phyloP scores from a whole-genome alignment of 2,113 vertebrate genomes.

The Cromileptes altivelis region DNA sequence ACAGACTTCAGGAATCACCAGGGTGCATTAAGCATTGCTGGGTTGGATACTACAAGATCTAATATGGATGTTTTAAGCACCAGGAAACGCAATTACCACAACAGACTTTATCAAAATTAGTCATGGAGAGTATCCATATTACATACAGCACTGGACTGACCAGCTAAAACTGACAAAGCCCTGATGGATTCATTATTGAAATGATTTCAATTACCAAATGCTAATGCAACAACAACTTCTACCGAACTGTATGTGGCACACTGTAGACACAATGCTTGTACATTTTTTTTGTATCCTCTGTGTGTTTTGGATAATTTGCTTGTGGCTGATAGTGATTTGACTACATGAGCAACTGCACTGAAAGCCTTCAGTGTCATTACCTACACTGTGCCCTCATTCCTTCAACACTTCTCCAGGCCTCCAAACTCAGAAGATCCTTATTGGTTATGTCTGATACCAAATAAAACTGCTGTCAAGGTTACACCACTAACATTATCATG shows the following conservation, averaged over 20 bases:
- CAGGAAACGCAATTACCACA: background rate
- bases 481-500: constrained; percentile 49
- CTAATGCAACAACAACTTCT: background rate
- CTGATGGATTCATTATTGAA: background rate
- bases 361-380: background rate
- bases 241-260: background rate
- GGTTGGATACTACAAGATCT: background rate
- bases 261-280: background rate
- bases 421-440: constrained; percentile 9
- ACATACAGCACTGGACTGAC: constrained; percentile 1
- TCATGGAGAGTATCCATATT: constrained; percentile 17
- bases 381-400: background rate
- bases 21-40: background rate
- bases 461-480: constrained; percentile 54
- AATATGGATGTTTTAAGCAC: background rate
- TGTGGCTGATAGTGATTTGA: background rate
- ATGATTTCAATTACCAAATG: background rate
- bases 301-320: background rate
- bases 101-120: background rate
- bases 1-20: background rate
- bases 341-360: background rate
- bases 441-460: constrained; percentile 46
- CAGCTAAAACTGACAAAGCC: background rate
- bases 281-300: background rate
- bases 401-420: constrained; percentile 10